Evolutionary conservation across 2,797 vertebrate genomes (phyloP).

Genomic region (Avahi laniger): DNA sequence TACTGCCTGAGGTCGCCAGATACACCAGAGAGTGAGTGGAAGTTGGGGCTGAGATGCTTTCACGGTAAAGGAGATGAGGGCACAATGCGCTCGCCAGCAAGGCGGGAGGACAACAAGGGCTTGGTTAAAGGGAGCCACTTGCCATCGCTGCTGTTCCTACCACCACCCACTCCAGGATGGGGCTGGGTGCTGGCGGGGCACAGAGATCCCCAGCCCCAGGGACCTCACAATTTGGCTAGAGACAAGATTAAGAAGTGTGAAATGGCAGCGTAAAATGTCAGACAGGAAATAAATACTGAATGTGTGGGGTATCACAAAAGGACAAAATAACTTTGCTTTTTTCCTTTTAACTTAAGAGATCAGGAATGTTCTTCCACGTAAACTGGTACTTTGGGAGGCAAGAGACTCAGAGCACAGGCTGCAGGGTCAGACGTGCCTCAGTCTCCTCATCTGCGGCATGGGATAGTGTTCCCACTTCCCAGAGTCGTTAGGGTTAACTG

Average conservation of each 20-base stretch:
- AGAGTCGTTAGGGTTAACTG: neutral
- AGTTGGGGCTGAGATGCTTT: neutral
- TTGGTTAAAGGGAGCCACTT: fast-evolving
- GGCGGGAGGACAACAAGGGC: neutral
- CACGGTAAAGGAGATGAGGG: neutral
- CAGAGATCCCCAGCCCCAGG: neutral
- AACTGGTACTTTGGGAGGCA: neutral
- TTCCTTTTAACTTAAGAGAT: neutral
- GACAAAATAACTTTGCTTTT: neutral
- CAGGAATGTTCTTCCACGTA: neutral
- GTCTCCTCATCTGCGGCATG: neutral
- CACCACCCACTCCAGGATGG: neutral
- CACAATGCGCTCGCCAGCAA: neutral
- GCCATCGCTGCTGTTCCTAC: too few species aligned
- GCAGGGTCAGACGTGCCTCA: neutral
- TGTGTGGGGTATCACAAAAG: neutral
- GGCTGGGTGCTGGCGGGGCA: neutral
- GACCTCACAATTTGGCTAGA: neutral
- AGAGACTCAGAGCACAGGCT: neutral
- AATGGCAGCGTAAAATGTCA: neutral
- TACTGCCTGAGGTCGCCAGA: neutral
- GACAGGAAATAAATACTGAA: neutral
- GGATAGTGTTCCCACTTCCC: neutral
- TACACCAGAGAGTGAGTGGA: neutral
- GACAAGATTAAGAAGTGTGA: neutral